Conservation (phyloP, 2,797 vertebrate species). For the Notamacropus eugenii region DNA sequence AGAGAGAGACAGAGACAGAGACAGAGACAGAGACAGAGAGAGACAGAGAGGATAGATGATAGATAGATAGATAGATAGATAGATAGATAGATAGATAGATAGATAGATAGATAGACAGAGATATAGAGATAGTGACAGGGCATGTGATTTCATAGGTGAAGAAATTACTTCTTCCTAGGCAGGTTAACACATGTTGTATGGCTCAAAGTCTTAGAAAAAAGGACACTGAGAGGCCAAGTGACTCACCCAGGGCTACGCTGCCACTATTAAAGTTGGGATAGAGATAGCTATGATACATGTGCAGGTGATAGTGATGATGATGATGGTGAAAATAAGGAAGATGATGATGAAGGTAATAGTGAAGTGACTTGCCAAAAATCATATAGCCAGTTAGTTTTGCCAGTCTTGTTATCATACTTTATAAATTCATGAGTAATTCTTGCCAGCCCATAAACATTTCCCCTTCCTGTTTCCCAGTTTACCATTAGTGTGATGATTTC, state of each 20-base stretch:
- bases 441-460: constrained; percentile 20
- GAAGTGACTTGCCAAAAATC: neutral
- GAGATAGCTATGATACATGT: neutral
- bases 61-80: neutral
- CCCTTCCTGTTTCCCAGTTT: constrained; percentile 25
- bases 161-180: neutral
- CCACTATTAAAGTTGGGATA: neutral
- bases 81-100: too few relatives aligned
- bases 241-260: neutral
- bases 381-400: neutral
- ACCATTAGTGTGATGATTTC: constrained; percentile 17
- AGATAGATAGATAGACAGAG: too few relatives aligned
- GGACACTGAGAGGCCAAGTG: neutral
- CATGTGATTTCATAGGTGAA: neutral
- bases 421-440: constrained; percentile 19
- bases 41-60: neutral
- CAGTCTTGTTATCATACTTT: neutral
- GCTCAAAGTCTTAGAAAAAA: neutral
- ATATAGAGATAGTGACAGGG: too few relatives aligned
- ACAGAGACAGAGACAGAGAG: neutral
- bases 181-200: neutral
- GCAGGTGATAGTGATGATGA: neutral
- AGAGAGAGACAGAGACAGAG: too few relatives aligned
- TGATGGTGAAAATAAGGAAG: neutral
- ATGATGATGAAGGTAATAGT: neutral